Conservation (phyloP, 2,888 invertebrate genomes). For the Metopia argyrocephala region DNA sequence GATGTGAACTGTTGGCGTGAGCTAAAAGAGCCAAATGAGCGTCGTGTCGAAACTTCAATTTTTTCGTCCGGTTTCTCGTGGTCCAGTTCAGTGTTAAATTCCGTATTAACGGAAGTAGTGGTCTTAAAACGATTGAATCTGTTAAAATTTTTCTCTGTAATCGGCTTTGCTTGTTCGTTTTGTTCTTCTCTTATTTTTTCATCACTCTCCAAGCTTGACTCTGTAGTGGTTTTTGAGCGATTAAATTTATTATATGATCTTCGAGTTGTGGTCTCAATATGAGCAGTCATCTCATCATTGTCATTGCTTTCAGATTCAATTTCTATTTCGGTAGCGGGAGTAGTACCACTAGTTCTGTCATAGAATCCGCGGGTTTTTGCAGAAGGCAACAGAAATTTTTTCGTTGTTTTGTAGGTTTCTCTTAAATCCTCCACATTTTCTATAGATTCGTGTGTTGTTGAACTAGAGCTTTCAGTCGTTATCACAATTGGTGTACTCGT, state of each 20-base stretch:
- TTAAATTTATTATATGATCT: slow-evolving; percentile 42
- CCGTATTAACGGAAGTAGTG: not conserved
- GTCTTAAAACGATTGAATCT: slow-evolving; percentile 24
- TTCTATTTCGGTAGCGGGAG: not conserved
- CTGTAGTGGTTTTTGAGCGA: slow-evolving; percentile 41
- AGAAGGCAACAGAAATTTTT: too few species aligned
- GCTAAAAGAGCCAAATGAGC: slow-evolving; percentile 40
- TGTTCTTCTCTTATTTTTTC: too few species aligned
- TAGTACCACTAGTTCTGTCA: slow-evolving; percentile 8
- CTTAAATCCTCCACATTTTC: not conserved
- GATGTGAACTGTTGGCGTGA: slow-evolving; percentile 40
- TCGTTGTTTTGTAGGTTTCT: not conserved
- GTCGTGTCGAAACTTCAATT: slow-evolving; percentile 54
- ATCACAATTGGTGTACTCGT: not conserved
- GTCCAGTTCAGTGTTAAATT: not conserved
- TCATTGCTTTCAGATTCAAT: not conserved
- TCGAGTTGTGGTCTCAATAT: slow-evolving; percentile 38
- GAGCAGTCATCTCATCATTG: not conserved
- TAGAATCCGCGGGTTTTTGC: too few species aligned
- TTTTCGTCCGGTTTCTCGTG: slow-evolving; percentile 1
- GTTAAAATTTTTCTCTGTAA: not conserved
- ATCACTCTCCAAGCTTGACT: too few species aligned
- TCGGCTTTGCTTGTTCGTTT: not conserved
- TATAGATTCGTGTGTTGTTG: not conserved
- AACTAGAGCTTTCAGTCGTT: not conserved